Evolutionary conservation across 2,797 vertebrate species (phyloP), one percentile per base, ranked within the genome.

Genomic region (Notolepis coatsorum): DNA sequence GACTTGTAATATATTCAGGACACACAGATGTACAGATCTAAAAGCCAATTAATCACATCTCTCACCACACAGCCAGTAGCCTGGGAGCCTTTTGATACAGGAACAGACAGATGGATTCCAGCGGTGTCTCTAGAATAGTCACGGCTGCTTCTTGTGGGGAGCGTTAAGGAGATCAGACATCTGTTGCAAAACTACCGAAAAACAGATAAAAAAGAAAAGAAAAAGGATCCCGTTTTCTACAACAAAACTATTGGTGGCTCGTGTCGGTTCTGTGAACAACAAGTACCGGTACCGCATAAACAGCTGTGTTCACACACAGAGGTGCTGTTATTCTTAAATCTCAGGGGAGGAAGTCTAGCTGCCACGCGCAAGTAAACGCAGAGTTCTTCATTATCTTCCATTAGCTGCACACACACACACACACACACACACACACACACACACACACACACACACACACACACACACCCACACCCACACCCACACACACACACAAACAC

Each of bases 41-140:
- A 72, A 62, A 20, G 49, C 42, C 58, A n/a, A 79, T 71, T 71
- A 73, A 70, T 85, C 68, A 68, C 66, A 30, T 64, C 61, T 13
- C 48, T 25, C 58, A 47, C 51, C 37, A 53, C 49, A 54, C 17
- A 50, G 17, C 54, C 57, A 68, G 65, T 33, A 72, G 65, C 33
- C 24, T 46, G 13, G 24, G 33, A 38, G 21, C n/a, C 21, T 71
- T 64, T 12, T 57, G 0, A 39, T 50, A n/a, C n/a, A 17, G 61
- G 52, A 78, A 68, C 59, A 73, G 12, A 81, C 27, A 3, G 7
- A 28, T 35, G 20, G 18, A 52, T 18, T 55, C 7, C 21, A 39
- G 50, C n/a, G 0, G 21, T 17, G 27, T 25, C 17, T 9, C 24
- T 8, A 48, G 25, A 48, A 7, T 15, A 15, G 3, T 5, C 5